Conservation (phyloP, 2,888 invertebrate species). For the Caprella mutica region DNA sequence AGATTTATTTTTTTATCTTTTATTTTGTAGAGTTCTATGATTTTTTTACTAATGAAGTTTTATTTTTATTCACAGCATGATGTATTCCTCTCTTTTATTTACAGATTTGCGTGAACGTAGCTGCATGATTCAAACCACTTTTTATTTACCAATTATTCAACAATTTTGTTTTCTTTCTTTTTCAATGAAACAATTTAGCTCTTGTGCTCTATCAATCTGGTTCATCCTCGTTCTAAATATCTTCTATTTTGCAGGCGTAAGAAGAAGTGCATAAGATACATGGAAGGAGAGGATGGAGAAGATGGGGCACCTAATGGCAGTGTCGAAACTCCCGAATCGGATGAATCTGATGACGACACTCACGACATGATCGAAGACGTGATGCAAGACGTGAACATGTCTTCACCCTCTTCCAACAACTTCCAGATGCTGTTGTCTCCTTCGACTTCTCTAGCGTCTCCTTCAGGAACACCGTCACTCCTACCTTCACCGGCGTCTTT, state of each 20-base stretch:
- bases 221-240: background rate
- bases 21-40: slow-evolving; percentile 20
- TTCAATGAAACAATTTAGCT: too few relatives aligned
- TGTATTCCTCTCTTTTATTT: background rate
- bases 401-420: slow-evolving; percentile 42
- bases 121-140: background rate
- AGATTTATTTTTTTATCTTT: slow-evolving; percentile 18
- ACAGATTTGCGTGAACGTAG: background rate
- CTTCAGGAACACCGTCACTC: slow-evolving; percentile 37
- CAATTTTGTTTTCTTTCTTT: too few relatives aligned
- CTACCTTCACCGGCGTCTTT: slow-evolving; percentile 34
- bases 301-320: slow-evolving; percentile 52
- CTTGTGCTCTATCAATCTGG: too few relatives aligned
- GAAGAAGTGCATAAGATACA: slow-evolving; percentile 92
- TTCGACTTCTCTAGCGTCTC: slow-evolving; percentile 44
- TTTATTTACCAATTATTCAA: background rate
- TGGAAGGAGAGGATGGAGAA: slow-evolving; percentile 66
- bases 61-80: background rate
- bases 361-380: slow-evolving; percentile 39
- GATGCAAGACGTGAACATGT: slow-evolving; percentile 37
- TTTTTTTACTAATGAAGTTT: too few relatives aligned
- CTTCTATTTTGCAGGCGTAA: slow-evolving; percentile 59
- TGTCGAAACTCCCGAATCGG: slow-evolving; percentile 49
- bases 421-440: slow-evolving; percentile 42
- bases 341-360: slow-evolving; percentile 36